phyloP scores from a whole-genome alignment of 2,888 invertebrate species.

The Apamea sordens region DNA sequence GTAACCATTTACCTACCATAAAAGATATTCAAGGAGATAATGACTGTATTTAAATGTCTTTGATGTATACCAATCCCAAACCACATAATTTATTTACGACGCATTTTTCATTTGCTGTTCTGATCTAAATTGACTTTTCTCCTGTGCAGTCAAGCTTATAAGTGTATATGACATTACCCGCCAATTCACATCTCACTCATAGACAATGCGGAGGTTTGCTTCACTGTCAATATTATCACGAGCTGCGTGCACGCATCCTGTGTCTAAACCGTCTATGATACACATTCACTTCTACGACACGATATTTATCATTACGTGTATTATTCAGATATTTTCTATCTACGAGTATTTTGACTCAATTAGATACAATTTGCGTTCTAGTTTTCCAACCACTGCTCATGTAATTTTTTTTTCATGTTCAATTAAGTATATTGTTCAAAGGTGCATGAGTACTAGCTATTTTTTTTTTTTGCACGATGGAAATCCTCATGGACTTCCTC shows the following conservation, averaged over 20 bases:
- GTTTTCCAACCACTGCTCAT: not conserved
- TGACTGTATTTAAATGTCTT: not conserved
- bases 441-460: no score
- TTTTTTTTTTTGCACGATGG: no score
- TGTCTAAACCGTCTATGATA: conserved; percentile 33
- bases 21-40: not conserved
- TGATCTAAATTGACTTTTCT: conserved; percentile 24
- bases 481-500: no score
- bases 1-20: not conserved
- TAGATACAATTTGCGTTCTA: not conserved
- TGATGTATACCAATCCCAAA: not conserved
- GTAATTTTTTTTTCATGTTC: not conserved
- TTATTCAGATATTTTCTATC: not conserved
- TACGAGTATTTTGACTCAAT: not conserved
- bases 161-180: conserved; percentile 48
- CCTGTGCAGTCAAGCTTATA: conserved; percentile 24
- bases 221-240: conserved; percentile 81
- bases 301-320: conserved; percentile 13
- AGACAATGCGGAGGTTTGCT: conserved; percentile 70
- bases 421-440: not conserved
- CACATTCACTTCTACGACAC: conserved; percentile 51
- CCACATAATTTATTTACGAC: not conserved
- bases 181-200: conserved; percentile 61
- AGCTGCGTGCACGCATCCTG: conserved; percentile 69
- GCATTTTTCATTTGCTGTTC: conserved; percentile 2